A percentile compares a stretch with the other conserved stretches of the same genome.
Conservation (phyloP, 2,888 invertebrate species). For the Metopia argyrocephala region DNA sequence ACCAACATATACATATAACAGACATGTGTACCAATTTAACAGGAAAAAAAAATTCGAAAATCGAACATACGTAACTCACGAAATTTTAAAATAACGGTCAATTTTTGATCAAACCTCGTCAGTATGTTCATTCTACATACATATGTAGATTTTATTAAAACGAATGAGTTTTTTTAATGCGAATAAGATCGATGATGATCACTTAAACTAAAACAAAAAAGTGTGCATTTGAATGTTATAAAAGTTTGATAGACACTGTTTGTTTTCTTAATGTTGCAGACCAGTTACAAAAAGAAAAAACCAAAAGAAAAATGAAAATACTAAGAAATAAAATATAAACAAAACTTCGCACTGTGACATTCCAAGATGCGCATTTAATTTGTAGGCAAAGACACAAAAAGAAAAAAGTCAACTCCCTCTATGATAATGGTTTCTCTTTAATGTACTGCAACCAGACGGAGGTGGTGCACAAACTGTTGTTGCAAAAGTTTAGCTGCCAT, state of each 20-base stretch:
- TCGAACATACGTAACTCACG: too few species aligned
- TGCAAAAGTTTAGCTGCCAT: conserved; percentile 69
- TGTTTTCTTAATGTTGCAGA: conserved; percentile 33
- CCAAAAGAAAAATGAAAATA: neutral
- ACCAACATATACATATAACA: too few species aligned
- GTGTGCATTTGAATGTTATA: conserved; percentile 4
- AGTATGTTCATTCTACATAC: too few species aligned
- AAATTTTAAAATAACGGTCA: too few species aligned
- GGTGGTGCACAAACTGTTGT: conserved; percentile 73
- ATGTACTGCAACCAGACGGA: conserved; percentile 67
- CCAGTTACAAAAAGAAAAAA: neutral
- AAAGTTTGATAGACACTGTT: conserved; percentile 41
- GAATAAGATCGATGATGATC: conserved; percentile 63
- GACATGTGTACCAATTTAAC: too few species aligned
- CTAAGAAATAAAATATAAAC: conserved; percentile 13
- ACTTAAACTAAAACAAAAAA: conserved; percentile 37
- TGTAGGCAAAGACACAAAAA: conserved; percentile 46
- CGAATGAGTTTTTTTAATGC: conserved; percentile 33
- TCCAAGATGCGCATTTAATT: conserved; percentile 42
- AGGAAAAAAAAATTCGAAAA: too few species aligned
- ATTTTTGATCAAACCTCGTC: too few species aligned
- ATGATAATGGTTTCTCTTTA: conserved; percentile 55
- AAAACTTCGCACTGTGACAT: conserved; percentile 57
- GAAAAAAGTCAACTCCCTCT: conserved; percentile 57
- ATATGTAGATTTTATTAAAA: neutral